Percentiles rank a stretch among this genome's conserved stretches.
These are phyloP conservation scores for Lepidocolaptes lacrymiger DNA, from an alignment of 2,797 vertebrate genomes.

Conservation along the genomic window DNA sequence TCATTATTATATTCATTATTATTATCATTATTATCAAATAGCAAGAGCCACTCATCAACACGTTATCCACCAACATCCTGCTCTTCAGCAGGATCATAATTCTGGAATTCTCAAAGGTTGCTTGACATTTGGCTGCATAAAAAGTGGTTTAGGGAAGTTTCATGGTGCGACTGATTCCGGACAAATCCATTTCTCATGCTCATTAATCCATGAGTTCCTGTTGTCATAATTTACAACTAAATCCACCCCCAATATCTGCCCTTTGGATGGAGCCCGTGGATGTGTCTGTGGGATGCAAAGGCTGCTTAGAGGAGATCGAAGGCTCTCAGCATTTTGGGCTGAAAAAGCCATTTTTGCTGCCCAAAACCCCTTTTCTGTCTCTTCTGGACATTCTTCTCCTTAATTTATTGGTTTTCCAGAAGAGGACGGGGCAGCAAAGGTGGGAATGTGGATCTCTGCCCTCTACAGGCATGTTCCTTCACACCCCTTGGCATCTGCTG, in stretches of 20 bases:
- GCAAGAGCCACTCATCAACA: neutral
- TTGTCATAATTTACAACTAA: neutral
- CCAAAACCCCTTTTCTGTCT: neutral
- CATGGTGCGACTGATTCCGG: neutral
- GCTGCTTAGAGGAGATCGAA: neutral
- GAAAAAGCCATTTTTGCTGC: neutral
- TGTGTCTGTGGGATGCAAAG: neutral
- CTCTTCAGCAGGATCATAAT: neutral
- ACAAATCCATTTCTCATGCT: neutral
- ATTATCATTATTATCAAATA: neutral
- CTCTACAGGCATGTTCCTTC: neutral
- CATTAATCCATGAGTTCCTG: neutral
- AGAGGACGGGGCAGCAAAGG: neutral
- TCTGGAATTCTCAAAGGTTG: neutral
- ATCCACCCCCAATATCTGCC: neutral
- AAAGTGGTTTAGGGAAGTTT: neutral
- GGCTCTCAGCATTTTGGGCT: neutral
- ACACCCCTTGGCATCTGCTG: neutral
- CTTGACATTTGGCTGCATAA: neutral
- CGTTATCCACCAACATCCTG: neutral
- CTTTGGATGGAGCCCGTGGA: neutral
- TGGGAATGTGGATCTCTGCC: neutral
- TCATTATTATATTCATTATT: neutral
- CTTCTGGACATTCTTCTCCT: neutral
- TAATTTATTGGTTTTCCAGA: neutral